Conservation (phyloP, 2,797 vertebrate genomes). For the Helarctos malayanus region DNA sequence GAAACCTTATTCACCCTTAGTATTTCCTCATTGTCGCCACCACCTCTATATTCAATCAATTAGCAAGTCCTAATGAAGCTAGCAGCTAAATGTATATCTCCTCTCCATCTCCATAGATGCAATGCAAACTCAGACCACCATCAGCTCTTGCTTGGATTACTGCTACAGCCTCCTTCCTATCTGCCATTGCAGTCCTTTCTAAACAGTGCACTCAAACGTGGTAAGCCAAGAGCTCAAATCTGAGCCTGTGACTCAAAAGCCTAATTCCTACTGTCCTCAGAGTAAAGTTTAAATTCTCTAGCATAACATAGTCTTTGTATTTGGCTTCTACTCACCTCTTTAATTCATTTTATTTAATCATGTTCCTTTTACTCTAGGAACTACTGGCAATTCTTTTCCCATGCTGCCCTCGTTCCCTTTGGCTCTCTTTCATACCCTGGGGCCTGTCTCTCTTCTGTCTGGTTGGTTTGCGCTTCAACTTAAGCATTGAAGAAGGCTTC, state of each 20-base stretch:
- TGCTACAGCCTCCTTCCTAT: background rate
- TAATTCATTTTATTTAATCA: background rate
- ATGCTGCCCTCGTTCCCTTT: background rate
- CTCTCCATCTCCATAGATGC: background rate
- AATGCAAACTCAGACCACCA: background rate
- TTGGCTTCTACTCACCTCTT: slow-evolving; percentile 6
- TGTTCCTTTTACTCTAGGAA: background rate
- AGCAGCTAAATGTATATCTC: background rate
- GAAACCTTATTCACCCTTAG: background rate
- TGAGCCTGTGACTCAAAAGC: background rate
- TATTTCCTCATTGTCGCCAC: background rate
- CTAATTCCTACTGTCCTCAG: background rate
- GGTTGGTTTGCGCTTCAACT: background rate
- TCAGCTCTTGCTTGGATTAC: background rate
- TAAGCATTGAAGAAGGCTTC: background rate
- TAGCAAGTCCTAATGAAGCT: background rate
- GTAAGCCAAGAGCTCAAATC: background rate
- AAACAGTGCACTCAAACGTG: background rate
- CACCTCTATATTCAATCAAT: background rate
- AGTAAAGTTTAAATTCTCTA: slow-evolving; percentile 30
- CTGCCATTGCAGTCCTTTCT: background rate
- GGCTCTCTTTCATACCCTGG: background rate
- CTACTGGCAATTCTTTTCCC: background rate
- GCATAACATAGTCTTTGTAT: background rate
- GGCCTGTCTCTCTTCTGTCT: background rate